Percentiles rank a stretch among this genome's conserved stretches.
These are phyloP conservation scores for Thamnaconus septentrionalis DNA, from an alignment of 2,113 vertebrate species.

Conservation along the genomic window DNA sequence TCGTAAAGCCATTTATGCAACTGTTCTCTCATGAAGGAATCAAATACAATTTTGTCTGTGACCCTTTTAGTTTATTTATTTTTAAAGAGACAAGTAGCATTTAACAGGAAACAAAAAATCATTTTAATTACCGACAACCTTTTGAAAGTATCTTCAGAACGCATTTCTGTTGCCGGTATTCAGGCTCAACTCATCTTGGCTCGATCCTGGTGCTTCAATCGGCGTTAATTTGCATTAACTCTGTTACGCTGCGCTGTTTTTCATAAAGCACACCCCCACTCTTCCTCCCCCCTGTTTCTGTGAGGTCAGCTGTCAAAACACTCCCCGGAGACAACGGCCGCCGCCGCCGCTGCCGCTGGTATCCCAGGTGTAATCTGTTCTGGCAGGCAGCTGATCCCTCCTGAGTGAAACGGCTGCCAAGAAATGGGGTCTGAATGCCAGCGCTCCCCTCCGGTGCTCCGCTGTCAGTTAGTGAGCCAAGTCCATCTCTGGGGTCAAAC, in stretches of 20 bases:
- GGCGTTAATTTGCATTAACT: constrained; percentile 12
- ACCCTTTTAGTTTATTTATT: no score
- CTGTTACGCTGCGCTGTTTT: constrained; percentile 9
- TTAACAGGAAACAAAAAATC: no score
- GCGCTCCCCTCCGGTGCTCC: constrained; percentile 37
- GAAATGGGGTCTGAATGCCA: constrained; percentile 56
- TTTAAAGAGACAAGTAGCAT: no score
- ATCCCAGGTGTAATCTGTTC: constrained; percentile 51
- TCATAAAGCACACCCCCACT: constrained; percentile 28
- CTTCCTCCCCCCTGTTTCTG: not conserved
- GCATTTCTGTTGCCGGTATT: no score
- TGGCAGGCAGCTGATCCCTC: constrained; percentile 60
- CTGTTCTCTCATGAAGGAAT: no score
- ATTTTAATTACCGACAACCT: no score
- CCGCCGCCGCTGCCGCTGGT: not conserved
- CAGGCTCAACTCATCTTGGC: no score
- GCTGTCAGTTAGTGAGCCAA: constrained; percentile 38
- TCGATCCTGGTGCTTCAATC: not conserved
- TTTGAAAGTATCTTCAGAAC: no score
- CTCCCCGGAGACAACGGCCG: constrained; percentile 30
- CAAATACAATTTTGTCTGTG: no score
- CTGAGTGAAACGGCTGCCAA: constrained; percentile 54
- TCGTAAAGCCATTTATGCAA: no score
- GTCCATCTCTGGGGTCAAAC: constrained; percentile 61
- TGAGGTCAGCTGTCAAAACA: constrained; percentile 48